Percentiles rank a stretch among this genome's conserved stretches.
These are phyloP conservation scores for Helicolenus hilgendorfi DNA, from an alignment of 2,797 vertebrate genomes.

Conservation along the genomic window DNA sequence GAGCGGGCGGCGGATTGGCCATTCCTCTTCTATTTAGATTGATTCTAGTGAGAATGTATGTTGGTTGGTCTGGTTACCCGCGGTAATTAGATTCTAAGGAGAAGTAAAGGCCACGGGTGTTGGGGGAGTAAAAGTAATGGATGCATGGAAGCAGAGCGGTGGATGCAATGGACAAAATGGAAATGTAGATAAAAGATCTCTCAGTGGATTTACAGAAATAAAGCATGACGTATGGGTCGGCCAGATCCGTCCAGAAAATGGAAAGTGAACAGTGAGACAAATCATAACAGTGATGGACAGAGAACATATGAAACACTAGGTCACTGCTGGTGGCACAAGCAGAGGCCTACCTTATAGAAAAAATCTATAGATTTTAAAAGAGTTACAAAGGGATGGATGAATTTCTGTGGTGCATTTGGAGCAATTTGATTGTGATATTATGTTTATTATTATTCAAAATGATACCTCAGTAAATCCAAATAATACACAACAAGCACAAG, in stretches of 20 bases:
- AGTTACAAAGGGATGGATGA: background rate
- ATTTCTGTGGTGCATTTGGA: background rate
- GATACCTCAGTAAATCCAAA: background rate
- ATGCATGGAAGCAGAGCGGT: slow-evolving; percentile 7
- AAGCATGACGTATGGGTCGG: slow-evolving; percentile 57
- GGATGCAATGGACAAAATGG: slow-evolving; percentile 25
- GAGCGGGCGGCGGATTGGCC: slow-evolving; percentile 41
- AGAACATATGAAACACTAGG: background rate
- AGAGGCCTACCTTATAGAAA: background rate
- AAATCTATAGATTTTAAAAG: background rate
- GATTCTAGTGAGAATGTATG: slow-evolving; percentile 62
- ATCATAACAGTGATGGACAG: background rate
- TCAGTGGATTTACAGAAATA: slow-evolving; percentile 38
- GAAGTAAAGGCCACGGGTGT: slow-evolving; percentile 67
- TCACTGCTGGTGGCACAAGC: background rate
- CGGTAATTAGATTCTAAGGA: slow-evolving; percentile 75
- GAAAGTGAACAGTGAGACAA: background rate
- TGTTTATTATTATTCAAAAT: background rate
- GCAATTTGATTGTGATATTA: background rate
- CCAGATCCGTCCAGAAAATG: slow-evolving; percentile 24
- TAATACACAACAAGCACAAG: background rate
- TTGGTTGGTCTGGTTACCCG: slow-evolving; percentile 54
- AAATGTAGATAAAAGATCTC: slow-evolving; percentile 41
- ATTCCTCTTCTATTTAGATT: slow-evolving; percentile 70
- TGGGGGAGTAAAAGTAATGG: slow-evolving; percentile 39